Conservation (phyloP, 2,113 vertebrate genomes). For the Taxidea taxus region DNA sequence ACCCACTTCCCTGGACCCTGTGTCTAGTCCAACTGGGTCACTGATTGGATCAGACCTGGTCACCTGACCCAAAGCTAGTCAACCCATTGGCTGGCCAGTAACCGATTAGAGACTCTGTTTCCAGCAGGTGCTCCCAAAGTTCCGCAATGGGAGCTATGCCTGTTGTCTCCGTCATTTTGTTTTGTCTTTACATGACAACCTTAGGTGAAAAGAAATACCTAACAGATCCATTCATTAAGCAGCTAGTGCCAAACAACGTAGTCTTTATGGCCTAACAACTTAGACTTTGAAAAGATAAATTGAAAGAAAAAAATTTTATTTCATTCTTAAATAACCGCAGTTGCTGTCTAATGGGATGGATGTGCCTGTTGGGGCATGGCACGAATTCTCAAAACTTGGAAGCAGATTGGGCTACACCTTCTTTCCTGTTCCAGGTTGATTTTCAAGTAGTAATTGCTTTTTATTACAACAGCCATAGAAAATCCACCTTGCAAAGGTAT, state of each 20-base stretch:
- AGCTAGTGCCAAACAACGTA: background rate
- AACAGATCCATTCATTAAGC: background rate
- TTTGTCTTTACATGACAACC: accelerated
- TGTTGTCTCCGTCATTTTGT: background rate
- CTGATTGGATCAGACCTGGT: background rate
- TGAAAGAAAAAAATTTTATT: background rate
- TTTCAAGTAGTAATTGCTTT: background rate
- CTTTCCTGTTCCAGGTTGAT: background rate
- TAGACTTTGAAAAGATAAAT: background rate
- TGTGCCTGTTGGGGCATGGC: background rate
- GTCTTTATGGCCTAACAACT: background rate
- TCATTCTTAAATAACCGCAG: background rate
- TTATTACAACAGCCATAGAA: background rate
- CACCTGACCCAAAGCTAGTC: background rate
- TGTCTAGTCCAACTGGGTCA: no score
- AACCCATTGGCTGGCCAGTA: background rate
- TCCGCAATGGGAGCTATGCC: accelerated
- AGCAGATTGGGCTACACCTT: background rate
- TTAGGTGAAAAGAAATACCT: background rate
- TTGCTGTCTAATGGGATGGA: background rate
- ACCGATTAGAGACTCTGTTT: background rate
- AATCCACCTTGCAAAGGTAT: background rate
- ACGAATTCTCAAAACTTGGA: background rate
- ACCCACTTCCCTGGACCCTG: accelerated
- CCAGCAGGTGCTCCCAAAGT: background rate